A percentile compares a stretch with the other conserved stretches of the same genome.
phyloP scores from a whole-genome alignment of 2,113 vertebrate genomes.

The Channa argus region DNA sequence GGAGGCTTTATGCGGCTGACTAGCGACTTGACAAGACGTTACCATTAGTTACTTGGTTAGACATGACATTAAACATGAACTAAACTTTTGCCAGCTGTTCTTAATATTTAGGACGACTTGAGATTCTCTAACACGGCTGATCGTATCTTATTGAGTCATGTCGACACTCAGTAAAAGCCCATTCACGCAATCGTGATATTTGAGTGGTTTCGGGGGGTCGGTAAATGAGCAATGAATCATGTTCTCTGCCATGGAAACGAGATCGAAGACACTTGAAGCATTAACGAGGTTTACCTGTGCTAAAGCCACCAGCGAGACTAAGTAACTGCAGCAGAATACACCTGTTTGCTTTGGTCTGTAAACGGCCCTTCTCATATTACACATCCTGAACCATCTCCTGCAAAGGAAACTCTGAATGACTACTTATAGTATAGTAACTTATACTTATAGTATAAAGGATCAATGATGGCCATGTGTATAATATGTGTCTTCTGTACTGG shows the following conservation, averaged over 20 bases:
- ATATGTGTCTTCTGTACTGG: too few relatives aligned
- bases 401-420: slow-evolving; percentile 1
- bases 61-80: neutral
- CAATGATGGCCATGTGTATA: too few relatives aligned
- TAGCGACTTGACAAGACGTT: neutral
- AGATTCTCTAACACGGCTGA: neutral
- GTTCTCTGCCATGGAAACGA: slow-evolving; percentile 33
- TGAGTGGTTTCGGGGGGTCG: neutral
- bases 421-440: neutral
- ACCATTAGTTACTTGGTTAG: too few relatives aligned
- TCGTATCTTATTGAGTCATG: too few relatives aligned
- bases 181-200: neutral
- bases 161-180: neutral
- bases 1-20: neutral
- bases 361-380: slow-evolving; percentile 4
- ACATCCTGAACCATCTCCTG: slow-evolving; percentile 40
- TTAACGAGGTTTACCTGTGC: neutral
- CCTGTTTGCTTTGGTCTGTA: neutral
- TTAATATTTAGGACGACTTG: neutral
- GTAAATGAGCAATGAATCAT: neutral
- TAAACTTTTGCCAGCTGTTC: too few relatives aligned
- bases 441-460: too few relatives aligned
- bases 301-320: neutral
- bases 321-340: too few relatives aligned
- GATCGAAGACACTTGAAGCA: neutral